Conservation (phyloP, 2,797 vertebrate genomes). For the Rhabdophis nuchalis region DNA sequence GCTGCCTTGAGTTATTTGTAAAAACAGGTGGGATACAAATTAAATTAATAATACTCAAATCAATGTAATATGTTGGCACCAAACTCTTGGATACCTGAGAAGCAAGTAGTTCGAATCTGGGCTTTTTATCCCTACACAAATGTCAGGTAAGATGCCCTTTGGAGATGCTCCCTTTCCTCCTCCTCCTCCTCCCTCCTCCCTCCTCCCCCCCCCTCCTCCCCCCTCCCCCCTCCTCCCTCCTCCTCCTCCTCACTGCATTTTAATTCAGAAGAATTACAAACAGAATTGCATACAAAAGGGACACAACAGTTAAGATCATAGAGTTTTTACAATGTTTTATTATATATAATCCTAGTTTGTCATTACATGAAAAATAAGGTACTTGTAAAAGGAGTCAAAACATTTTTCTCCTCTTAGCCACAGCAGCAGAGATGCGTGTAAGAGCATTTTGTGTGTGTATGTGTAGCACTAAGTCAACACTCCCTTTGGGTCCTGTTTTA, state of each 20-base stretch:
- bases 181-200: not conserved
- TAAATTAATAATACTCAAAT: not conserved
- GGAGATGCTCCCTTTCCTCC: not conserved
- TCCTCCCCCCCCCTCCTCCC: too few species aligned
- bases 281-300: not conserved
- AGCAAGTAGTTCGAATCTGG: not conserved
- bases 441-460: not conserved
- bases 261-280: not conserved
- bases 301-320: not conserved
- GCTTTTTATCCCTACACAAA: not conserved
- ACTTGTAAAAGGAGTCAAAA: not conserved
- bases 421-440: too few species aligned
- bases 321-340: not conserved
- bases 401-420: not conserved
- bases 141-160: not conserved
- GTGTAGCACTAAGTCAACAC: not conserved
- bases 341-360: not conserved
- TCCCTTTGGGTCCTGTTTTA: not conserved
- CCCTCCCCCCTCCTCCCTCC: too few species aligned
- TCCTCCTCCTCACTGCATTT: not conserved
- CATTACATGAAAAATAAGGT: not conserved
- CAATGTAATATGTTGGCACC: not conserved
- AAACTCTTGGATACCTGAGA: not conserved
- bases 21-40: not conserved
- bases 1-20: not conserved